phyloP scores from a whole-genome alignment of 1,140 invertebrate species.

The Drosophila sechellia region DNA sequence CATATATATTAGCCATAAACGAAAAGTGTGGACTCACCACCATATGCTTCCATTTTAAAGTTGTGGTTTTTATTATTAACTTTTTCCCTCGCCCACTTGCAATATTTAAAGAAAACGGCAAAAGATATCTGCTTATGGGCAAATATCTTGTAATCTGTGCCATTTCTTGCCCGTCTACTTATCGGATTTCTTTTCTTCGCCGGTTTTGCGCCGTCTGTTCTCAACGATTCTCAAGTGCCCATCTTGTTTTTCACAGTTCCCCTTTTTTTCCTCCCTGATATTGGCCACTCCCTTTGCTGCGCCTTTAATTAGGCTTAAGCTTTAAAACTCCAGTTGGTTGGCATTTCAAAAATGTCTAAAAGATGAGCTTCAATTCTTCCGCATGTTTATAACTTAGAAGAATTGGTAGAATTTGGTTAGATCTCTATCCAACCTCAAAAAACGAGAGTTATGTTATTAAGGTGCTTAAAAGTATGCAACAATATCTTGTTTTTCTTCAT shows the following conservation, averaged over 20 bases:
- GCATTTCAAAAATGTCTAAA: not conserved
- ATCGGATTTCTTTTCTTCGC: conserved; percentile 30
- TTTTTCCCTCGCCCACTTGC: not conserved
- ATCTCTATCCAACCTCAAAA: too few relatives aligned
- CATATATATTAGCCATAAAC: not conserved
- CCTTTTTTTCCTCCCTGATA: not conserved
- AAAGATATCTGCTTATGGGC: conserved; percentile 32
- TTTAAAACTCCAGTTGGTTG: not conserved
- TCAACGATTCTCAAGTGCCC: conserved; percentile 19
- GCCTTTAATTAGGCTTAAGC: conserved; percentile 6
- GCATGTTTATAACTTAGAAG: too few relatives aligned
- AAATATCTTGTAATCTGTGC: conserved; percentile 26
- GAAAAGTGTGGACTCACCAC: not conserved
- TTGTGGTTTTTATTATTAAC: not conserved
- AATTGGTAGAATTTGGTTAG: too few relatives aligned
- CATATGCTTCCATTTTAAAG: not conserved
- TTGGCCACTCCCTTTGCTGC: not conserved
- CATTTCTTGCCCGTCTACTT: conserved; percentile 18
- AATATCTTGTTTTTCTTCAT: not conserved
- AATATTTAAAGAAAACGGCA: conserved; percentile 2
- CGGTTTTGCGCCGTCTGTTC: conserved; percentile 31
- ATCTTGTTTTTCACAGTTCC: not conserved
- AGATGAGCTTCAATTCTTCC: too few relatives aligned
- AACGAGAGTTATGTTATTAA: too few relatives aligned
- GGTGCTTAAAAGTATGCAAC: not conserved